A percentile compares a stretch with the other conserved stretches of the same genome.
phyloP scores from a whole-genome alignment of 2,888 invertebrate species.

The Prosapia bicincta region DNA sequence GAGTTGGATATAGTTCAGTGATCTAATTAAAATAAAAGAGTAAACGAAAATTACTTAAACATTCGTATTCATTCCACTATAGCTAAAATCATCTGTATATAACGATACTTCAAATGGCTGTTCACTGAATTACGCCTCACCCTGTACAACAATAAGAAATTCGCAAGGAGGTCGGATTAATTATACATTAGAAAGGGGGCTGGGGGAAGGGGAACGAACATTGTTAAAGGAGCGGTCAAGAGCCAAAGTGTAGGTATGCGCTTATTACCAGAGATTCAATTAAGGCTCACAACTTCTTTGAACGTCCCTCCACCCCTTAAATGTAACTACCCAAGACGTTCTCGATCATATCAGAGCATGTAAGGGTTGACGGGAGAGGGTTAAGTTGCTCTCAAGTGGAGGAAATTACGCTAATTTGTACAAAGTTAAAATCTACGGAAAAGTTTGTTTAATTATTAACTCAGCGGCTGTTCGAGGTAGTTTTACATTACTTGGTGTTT shows the following conservation, averaged over 20 bases:
- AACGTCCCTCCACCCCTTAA: neutral
- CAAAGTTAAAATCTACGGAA: neutral
- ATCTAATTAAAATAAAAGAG: too few relatives aligned
- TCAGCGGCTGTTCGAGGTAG: neutral
- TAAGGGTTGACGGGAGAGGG: neutral
- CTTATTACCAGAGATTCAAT: conserved; percentile 2
- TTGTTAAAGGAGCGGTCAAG: neutral
- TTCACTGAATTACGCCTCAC: neutral
- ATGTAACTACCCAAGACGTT: neutral
- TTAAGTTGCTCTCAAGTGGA: neutral
- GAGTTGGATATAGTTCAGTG: too few relatives aligned
- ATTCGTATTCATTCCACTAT: too few relatives aligned
- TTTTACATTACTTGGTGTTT: neutral
- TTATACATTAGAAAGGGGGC: neutral
- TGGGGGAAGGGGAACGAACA: neutral
- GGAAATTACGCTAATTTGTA: neutral
- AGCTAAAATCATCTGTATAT: too few relatives aligned
- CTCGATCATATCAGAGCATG: neutral
- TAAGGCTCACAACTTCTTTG: neutral
- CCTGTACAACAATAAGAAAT: neutral
- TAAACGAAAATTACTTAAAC: too few relatives aligned
- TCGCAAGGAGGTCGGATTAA: neutral
- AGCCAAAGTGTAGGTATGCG: neutral
- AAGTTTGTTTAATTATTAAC: neutral
- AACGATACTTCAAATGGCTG: too few relatives aligned